These are phyloP conservation scores for Bruchidius siliquastri DNA, from an alignment of 2,888 invertebrate genomes.

Conservation along the genomic window DNA sequence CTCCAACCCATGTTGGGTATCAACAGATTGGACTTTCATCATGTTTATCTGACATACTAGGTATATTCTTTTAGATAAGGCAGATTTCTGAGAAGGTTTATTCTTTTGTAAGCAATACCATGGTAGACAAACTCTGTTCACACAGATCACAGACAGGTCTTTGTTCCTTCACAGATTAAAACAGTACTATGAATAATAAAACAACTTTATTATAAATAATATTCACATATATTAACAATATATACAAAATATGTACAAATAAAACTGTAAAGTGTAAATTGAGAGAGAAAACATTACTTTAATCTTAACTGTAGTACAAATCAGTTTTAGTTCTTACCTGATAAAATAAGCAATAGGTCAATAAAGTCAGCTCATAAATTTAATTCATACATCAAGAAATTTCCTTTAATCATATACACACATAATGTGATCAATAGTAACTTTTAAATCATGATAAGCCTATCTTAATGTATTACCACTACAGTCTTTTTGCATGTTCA, in stretches of 20 bases:
- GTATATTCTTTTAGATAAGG: too few species aligned
- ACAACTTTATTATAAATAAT: slow-evolving; percentile 22
- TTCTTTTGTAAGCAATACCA: too few species aligned
- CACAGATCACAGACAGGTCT: background rate
- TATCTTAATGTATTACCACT: slow-evolving; percentile 8
- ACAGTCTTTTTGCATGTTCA: slow-evolving; percentile 9
- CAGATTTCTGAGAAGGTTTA: too few species aligned
- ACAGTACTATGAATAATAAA: slow-evolving; percentile 3
- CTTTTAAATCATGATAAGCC: slow-evolving; percentile 1
- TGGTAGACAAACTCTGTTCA: too few species aligned
- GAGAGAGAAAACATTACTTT: slow-evolving; percentile 13
- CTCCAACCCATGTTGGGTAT: too few species aligned
- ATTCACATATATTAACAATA: slow-evolving; percentile 24
- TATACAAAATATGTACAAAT: slow-evolving; percentile 28
- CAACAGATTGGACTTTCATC: too few species aligned
- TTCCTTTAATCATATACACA: slow-evolving; percentile 5
- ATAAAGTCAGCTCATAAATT: slow-evolving; percentile 14
- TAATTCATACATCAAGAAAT: slow-evolving; percentile 5
- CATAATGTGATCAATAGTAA: background rate
- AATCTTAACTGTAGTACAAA: slow-evolving; percentile 17
- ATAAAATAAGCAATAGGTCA: slow-evolving; percentile 9
- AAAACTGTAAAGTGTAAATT: slow-evolving; percentile 18
- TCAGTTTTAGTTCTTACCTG: slow-evolving; percentile 15
- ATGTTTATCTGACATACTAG: too few species aligned
- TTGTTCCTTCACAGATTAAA: background rate